These are phyloP conservation scores for Hydractinia echinata DNA, from an alignment of 30 jellyfish, hydroid and myxozoan species.

Conservation along the genomic window DNA sequence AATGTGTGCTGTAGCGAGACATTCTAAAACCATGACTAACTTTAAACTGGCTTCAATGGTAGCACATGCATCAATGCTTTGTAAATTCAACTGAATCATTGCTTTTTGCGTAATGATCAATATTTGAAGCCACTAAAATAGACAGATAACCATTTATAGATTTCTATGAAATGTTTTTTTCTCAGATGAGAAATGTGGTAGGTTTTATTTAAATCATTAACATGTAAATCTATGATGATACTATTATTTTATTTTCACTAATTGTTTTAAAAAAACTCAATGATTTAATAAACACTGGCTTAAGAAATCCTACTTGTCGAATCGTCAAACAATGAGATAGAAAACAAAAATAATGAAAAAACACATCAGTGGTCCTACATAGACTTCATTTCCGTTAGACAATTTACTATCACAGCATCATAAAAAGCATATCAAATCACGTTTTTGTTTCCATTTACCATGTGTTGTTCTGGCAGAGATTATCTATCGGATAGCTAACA, in stretches of 20 bases:
- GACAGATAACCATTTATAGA: background rate
- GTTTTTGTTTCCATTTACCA: background rate
- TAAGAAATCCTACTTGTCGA: no score
- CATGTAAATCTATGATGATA: no score
- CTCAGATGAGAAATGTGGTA: background rate
- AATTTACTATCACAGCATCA: no score
- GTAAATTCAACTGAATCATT: conserved; percentile 42
- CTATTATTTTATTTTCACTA: background rate
- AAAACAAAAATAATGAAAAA: background rate
- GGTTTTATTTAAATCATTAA: no score
- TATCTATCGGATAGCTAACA: no score
- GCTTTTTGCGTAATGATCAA: conserved; percentile 52
- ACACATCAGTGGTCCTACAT: no score
- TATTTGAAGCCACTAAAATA: conserved; percentile 50
- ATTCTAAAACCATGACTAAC: conserved; percentile 49
- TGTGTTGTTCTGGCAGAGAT: no score
- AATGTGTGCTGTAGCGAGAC: conserved; percentile 8
- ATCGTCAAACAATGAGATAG: no score
- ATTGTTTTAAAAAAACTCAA: background rate
- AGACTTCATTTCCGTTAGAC: no score
- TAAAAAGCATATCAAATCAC: no score
- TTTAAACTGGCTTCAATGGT: conserved; percentile 57
- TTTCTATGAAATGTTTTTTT: background rate
- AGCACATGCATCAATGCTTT: conserved; percentile 38
- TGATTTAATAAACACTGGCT: no score